Evolutionary conservation across 1,140 invertebrate species (phyloP).

Genomic region (Mercenaria mercenaria): DNA sequence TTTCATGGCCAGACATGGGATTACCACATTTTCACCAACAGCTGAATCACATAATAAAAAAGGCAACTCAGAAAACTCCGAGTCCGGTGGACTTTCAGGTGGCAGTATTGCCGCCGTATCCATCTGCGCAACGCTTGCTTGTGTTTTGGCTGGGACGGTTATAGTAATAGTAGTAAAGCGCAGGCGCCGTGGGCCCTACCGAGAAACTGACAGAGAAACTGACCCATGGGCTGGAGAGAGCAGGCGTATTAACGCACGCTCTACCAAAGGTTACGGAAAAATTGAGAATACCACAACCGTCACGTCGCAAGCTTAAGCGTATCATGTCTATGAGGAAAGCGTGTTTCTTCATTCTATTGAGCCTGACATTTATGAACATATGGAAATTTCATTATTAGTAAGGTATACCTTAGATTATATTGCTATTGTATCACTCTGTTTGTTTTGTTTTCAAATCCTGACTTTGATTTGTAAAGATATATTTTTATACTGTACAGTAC

Average conservation of each 20-base stretch:
- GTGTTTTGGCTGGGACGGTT: neutral
- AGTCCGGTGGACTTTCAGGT: neutral
- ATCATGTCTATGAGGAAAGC: too few species aligned
- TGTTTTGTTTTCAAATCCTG: too few species aligned
- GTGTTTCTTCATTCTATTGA: too few species aligned
- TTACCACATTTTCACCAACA: neutral
- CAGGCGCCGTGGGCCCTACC: neutral
- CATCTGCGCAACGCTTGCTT: neutral
- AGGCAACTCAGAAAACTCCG: neutral
- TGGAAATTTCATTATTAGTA: too few species aligned
- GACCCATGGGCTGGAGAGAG: conserved; percentile 13
- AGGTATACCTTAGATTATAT: too few species aligned
- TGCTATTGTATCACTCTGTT: too few species aligned
- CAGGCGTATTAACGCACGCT: neutral
- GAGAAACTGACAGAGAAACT: conserved; percentile 8
- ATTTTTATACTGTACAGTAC: too few species aligned
- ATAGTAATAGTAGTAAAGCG: neutral
- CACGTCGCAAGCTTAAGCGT: neutral
- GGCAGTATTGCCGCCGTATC: conserved; percentile 14
- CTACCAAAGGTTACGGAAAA: neutral
- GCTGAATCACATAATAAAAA: neutral
- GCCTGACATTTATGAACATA: too few species aligned
- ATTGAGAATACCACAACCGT: neutral
- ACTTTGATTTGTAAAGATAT: too few species aligned
- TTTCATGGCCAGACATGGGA: conserved; percentile 14